A percentile compares a stretch with the other conserved stretches of the same genome.
Evolutionary conservation across 2,797 vertebrate species (phyloP).

Genomic region (Melanitta fusca): DNA sequence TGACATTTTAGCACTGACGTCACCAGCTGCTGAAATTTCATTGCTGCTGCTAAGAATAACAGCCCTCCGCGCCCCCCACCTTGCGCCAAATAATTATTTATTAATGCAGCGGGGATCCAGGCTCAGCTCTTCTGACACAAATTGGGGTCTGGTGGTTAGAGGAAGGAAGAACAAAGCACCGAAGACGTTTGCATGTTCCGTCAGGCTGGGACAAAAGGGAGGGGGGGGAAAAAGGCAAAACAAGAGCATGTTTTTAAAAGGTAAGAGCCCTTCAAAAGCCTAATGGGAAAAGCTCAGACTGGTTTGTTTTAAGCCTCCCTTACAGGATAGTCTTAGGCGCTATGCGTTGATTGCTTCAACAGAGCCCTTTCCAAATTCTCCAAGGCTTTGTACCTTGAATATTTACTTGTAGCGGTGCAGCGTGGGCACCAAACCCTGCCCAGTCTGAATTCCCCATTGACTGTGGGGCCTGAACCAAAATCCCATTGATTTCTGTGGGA

Average conservation of each 20-base stretch:
- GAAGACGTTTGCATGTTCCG: background rate
- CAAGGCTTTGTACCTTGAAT: background rate
- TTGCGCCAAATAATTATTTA: slow-evolving; percentile 60
- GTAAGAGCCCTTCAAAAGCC: background rate
- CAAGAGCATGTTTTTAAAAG: background rate
- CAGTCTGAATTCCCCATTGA: slow-evolving; percentile 33
- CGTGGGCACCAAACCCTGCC: background rate
- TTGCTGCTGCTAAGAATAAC: slow-evolving; percentile 77
- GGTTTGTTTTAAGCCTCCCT: slow-evolving; percentile 4
- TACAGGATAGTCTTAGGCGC: background rate
- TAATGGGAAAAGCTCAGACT: background rate
- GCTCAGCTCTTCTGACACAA: slow-evolving; percentile 55
- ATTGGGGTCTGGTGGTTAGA: slow-evolving; percentile 33
- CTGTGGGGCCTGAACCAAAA: slow-evolving; percentile 47
- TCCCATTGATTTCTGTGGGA: slow-evolving; percentile 39
- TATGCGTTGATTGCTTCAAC: background rate
- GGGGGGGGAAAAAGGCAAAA: background rate
- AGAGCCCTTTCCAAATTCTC: background rate
- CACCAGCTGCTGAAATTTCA: slow-evolving; percentile 74
- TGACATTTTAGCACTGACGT: slow-evolving; percentile 77
- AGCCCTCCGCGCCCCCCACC: slow-evolving; percentile 52
- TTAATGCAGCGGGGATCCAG: slow-evolving; percentile 49
- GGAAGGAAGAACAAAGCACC: slow-evolving; percentile 33
- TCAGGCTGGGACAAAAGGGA: background rate
- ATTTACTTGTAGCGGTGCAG: background rate